phyloP scores from a whole-genome alignment of 2,113 vertebrate species.

The Lethenteron camtschaticum region DNA sequence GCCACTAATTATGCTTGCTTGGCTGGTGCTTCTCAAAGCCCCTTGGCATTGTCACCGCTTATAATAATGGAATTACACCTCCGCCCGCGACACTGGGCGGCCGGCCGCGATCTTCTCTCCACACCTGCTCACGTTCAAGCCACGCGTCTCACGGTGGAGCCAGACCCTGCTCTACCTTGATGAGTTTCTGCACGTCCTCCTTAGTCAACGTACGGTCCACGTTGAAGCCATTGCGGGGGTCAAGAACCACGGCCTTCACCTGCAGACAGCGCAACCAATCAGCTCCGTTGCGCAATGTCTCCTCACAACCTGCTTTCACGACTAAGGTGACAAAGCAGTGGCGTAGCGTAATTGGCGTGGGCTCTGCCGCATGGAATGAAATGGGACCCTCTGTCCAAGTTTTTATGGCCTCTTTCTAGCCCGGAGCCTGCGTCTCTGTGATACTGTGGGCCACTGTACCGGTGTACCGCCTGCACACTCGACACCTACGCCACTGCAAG shows the following conservation, averaged over 20 bases:
- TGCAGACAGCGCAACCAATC: slow-evolving; percentile 13
- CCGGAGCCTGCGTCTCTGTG: no score
- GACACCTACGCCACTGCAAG: no score
- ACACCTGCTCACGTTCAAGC: no score
- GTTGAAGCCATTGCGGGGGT: slow-evolving; percentile 44
- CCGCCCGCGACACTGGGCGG: not conserved
- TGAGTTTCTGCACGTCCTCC: slow-evolving; percentile 37
- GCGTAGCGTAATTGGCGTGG: not conserved
- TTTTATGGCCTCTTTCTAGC: no score
- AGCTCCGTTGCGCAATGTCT: no score
- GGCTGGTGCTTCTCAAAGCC: not conserved
- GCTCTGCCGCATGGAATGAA: no score
- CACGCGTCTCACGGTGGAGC: not conserved
- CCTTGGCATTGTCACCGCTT: not conserved
- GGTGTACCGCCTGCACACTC: no score
- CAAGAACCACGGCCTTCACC: slow-evolving; percentile 59
- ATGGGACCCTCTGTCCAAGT: no score
- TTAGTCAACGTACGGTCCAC: slow-evolving; percentile 32
- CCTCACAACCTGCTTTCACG: no score
- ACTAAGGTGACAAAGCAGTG: not conserved
- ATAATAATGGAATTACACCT: not conserved
- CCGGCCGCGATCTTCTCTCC: no score
- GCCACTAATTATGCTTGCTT: not conserved
- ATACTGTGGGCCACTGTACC: no score
- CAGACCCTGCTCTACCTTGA: slow-evolving; percentile 29